phyloP scores from a whole-genome alignment of 2,888 invertebrate species.

The Tenthredo scrophulariae region DNA sequence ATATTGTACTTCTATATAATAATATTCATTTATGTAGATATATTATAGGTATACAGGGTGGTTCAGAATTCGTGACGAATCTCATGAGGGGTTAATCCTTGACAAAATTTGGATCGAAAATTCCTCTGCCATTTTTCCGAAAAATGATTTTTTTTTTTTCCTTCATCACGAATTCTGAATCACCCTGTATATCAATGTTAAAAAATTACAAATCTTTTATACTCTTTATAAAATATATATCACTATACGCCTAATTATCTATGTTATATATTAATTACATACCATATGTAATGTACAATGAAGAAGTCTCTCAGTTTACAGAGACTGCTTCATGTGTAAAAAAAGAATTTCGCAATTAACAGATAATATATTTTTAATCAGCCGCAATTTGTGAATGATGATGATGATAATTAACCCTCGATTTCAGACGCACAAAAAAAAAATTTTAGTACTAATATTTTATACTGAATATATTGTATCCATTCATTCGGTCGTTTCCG shows the following conservation, averaged over 20 bases:
- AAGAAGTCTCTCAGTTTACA: too few relatives aligned
- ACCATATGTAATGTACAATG: not conserved
- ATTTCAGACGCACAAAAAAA: not conserved
- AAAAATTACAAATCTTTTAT: not conserved
- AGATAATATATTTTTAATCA: not conserved
- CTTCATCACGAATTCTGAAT: too few relatives aligned
- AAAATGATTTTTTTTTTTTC: too few relatives aligned
- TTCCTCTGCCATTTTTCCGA: too few relatives aligned
- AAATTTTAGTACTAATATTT: not conserved
- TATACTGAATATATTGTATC: not conserved
- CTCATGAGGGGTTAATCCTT: too few relatives aligned
- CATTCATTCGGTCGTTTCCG: not conserved
- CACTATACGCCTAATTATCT: not conserved
- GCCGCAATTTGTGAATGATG: not conserved
- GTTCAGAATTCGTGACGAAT: too few relatives aligned
- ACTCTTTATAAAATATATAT: not conserved
- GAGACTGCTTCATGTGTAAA: too few relatives aligned
- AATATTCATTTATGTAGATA: not conserved
- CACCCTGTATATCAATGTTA: too few relatives aligned
- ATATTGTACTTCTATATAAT: not conserved
- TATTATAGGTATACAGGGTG: not conserved
- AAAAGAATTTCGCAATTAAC: not conserved
- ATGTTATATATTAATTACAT: not conserved
- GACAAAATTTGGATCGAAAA: too few relatives aligned
- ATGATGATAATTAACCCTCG: not conserved